Base-by-base conservation (phyloP, 1,140 invertebrate species). In the Drosophila rufa region DNA sequence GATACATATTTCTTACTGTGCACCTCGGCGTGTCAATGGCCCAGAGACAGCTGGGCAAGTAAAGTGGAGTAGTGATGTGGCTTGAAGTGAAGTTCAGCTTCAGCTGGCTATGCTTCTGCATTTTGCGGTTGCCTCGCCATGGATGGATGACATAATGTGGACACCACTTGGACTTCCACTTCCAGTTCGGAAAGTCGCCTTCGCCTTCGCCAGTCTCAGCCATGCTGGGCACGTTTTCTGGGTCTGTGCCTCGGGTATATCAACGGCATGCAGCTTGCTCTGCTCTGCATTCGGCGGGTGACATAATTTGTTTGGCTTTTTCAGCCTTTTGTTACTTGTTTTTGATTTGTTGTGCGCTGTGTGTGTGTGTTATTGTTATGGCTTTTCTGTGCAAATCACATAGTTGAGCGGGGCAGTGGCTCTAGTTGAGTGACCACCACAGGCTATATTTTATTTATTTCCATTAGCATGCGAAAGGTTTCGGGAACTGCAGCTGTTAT, bases 151-250 rank as follows among this genome's bases (percentile, higher is more conserved):
- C 83, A 86, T 87, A 86, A 86, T 86, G 75, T 79, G 73, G 66
- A 71, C 45, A 60, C 60, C 22, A 46, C 58, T 66, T 25, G 50
- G 60, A 51, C 47, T 36, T 69, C 30, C 38, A 42, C 33, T 55
- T 17, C 22, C n/a, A 9, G 17, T 36, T 14, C 27, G 27, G 27
- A 51, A 6, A 51, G 27, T 51, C 33, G 51, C 25, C 61, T 45
- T 42, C 15, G 30, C 12, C 27, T 22, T 62, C 14, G 33, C 33
- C 33, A 15, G 22, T 14, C 22, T 78, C 47, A 11, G 58, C 58
- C 56, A 86, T 87, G 83, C 83, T 46, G 66, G 42, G 76, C 84
- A 89, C 85, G 84, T 89, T 90, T 80, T 86, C 36, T 83, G 76
- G 76, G 64, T 71, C 46, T 61, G 73, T 48, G 51, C 67, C 62